Evolutionary conservation across 2,888 invertebrate genomes (phyloP).

Genomic region (Epinotia nisella): DNA sequence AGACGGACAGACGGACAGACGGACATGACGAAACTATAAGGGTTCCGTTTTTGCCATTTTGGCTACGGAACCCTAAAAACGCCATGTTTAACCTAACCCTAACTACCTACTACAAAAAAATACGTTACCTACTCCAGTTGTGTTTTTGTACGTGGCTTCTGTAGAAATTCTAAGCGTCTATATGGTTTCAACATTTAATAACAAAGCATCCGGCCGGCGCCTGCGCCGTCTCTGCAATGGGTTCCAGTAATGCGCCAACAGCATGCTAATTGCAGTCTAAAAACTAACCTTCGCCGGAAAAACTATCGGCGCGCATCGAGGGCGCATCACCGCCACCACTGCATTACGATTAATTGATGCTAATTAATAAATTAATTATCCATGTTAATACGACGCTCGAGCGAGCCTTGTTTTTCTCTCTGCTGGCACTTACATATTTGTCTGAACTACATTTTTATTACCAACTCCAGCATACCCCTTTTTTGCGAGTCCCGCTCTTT

Average conservation of each 20-base stretch:
- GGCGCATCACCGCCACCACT: conserved; percentile 59
- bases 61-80: no score
- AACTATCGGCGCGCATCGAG: conserved; percentile 69
- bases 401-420: conserved; percentile 69
- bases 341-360: conserved; percentile 79
- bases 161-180: neutral
- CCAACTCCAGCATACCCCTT: conserved; percentile 65
- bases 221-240: conserved; percentile 63
- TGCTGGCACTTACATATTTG: conserved; percentile 64
- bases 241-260: conserved; percentile 60
- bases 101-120: no score
- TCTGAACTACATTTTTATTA: conserved; percentile 70
- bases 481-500: conserved; percentile 62
- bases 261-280: conserved; percentile 66
- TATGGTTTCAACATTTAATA: conserved; percentile 50
- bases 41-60: no score
- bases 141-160: conserved; percentile 47
- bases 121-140: no score
- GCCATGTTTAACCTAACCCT: no score
- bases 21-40: no score
- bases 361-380: conserved; percentile 83
- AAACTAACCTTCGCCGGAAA: conserved; percentile 72
- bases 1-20: no score
- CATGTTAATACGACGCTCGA: conserved; percentile 78
- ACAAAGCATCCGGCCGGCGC: conserved; percentile 48